Percentiles rank a stretch among this genome's conserved stretches.
Evolutionary conservation across 2,888 invertebrate genomes (phyloP).

Genomic region (Drymonia ruficornis): DNA sequence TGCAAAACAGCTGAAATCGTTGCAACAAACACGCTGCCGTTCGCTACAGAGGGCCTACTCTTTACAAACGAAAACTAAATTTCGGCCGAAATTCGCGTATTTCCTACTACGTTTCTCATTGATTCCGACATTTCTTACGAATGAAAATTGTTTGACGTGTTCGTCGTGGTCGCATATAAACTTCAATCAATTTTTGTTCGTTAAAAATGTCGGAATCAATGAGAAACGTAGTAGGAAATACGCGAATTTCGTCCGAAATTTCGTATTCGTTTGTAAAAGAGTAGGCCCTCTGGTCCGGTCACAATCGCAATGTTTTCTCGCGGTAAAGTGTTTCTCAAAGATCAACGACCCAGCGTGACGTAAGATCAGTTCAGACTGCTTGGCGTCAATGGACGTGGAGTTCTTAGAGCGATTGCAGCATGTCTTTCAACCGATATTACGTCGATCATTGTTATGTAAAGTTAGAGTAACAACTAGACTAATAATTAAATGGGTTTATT

Average conservation of each 20-base stretch:
- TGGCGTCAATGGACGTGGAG: constrained; percentile 22
- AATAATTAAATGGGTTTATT: neutral
- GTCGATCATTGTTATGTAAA: constrained; percentile 3
- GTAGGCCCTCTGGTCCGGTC: neutral
- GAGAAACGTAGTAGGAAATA: too few species aligned
- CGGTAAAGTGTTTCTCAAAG: constrained; percentile 25
- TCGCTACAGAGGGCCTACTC: too few species aligned
- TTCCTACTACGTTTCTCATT: too few species aligned
- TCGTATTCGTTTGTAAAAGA: too few species aligned
- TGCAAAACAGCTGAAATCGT: neutral
- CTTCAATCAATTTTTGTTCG: too few species aligned
- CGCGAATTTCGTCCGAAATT: too few species aligned
- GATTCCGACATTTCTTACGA: too few species aligned
- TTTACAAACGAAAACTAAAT: too few species aligned
- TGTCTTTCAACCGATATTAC: neutral
- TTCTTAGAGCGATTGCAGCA: neutral
- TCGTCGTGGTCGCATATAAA: too few species aligned
- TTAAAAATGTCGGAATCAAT: too few species aligned
- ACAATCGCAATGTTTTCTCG: constrained; percentile 13
- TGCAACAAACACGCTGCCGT: neutral
- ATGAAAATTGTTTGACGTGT: too few species aligned
- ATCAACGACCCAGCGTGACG: constrained; percentile 32
- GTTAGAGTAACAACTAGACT: neutral
- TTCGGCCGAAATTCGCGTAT: too few species aligned
- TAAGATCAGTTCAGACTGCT: constrained; percentile 31